Percentiles rank a stretch among this genome's conserved stretches.
phyloP scores from a whole-genome alignment of 2,113 vertebrate species.

The Spea bombifrons region DNA sequence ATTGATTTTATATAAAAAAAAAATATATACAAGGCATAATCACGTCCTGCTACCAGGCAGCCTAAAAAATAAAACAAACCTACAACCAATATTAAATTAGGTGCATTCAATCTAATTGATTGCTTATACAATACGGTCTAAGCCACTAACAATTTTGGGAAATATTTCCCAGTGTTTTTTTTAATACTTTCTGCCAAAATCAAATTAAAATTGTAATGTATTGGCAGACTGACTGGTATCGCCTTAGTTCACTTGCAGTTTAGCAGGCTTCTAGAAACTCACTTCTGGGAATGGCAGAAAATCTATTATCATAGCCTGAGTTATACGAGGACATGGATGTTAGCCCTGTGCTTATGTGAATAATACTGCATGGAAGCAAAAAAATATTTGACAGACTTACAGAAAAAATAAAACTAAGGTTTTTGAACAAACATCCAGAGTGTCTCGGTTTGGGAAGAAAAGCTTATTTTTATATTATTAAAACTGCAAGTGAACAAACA shows the following conservation, averaged over 20 bases:
- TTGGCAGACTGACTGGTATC: constrained; percentile 45
- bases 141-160: constrained; percentile 35
- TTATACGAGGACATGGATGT: constrained; percentile 37
- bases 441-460: no score
- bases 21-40: no score
- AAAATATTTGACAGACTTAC: neutral
- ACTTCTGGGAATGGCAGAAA: constrained; percentile 34
- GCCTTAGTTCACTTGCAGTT: constrained; percentile 41
- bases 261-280: constrained; percentile 36
- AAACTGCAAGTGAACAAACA: neutral
- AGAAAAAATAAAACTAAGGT: neutral
- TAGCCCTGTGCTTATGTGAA: constrained; percentile 27
- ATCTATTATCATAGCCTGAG: constrained; percentile 38
- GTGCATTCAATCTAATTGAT: constrained; percentile 38
- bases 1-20: no score
- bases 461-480: no score
- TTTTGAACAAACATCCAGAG: no score
- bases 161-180: constrained; percentile 43
- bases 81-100: constrained; percentile 32
- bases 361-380: neutral
- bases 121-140: constrained; percentile 37
- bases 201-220: constrained; percentile 44
- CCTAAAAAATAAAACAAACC: constrained; percentile 2
- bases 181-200: constrained; percentile 42
- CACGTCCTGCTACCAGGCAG: neutral